Evolutionary conservation across 2,888 invertebrate species (phyloP).

Genomic region (Synanthedon formicaeformis): DNA sequence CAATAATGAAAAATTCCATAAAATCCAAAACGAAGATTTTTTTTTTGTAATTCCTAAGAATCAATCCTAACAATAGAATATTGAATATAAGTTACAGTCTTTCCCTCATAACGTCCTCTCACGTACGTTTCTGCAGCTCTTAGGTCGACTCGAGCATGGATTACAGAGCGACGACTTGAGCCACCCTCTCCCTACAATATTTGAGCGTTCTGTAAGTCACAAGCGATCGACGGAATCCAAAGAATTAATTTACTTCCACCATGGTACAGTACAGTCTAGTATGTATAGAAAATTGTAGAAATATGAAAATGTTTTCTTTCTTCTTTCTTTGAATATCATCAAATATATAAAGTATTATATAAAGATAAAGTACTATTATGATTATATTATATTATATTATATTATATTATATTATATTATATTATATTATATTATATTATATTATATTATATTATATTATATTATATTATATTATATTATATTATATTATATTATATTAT

Average conservation of each 20-base stretch:
- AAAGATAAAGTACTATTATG: too few species aligned
- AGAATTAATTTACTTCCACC: too few species aligned
- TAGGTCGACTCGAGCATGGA: conserved; percentile 55
- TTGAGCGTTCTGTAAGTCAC: conserved; percentile 1
- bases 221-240: neutral
- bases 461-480: too few species aligned
- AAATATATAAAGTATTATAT: too few species aligned
- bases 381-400: too few species aligned
- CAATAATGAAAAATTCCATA: neutral
- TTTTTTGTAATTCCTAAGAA: neutral
- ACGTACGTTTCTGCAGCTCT: conserved; percentile 53
- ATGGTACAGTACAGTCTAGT: neutral
- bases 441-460: too few species aligned
- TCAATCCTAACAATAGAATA: conserved; percentile 19
- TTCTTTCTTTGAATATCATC: too few species aligned
- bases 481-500: too few species aligned
- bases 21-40: neutral
- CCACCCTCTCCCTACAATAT: conserved; percentile 32
- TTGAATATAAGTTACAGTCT: conserved; percentile 20
- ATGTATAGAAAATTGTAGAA: too few species aligned
- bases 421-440: too few species aligned
- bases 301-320: too few species aligned
- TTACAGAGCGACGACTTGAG: conserved; percentile 49
- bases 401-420: too few species aligned
- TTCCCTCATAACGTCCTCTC: conserved; percentile 25